phyloP scores from a whole-genome alignment of 2,888 invertebrate genomes.

The Phaedon cochleariae region DNA sequence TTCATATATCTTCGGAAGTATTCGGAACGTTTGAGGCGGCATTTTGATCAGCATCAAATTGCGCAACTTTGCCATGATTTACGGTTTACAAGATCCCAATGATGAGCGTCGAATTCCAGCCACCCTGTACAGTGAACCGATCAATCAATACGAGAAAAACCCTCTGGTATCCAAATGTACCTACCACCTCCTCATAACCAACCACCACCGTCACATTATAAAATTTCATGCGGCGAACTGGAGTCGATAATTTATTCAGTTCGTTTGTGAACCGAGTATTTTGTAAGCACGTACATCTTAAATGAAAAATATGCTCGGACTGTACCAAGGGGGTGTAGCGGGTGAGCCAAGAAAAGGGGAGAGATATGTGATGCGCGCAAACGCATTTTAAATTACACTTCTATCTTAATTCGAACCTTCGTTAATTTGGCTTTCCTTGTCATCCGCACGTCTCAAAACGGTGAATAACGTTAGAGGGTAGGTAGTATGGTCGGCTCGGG shows the following conservation, averaged over 20 bases:
- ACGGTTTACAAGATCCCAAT: too few species aligned
- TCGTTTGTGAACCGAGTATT: constrained; percentile 7
- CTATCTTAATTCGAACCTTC: constrained; percentile 57
- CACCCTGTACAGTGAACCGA: too few species aligned
- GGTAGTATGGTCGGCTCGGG: constrained; percentile 33
- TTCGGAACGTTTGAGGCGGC: too few species aligned
- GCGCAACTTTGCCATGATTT: too few species aligned
- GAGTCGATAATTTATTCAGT: constrained; percentile 12
- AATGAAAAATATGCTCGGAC: constrained; percentile 18
- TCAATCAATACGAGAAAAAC: too few species aligned
- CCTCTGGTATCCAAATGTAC: too few species aligned
- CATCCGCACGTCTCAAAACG: constrained; percentile 28
- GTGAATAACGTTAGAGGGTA: constrained; percentile 22
- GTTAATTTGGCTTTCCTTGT: constrained; percentile 50
- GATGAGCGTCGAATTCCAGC: too few species aligned
- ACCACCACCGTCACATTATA: constrained; percentile 4
- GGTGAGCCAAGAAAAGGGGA: constrained; percentile 23
- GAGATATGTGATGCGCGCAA: constrained; percentile 41
- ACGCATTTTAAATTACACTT: constrained; percentile 54
- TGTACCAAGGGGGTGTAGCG: constrained; percentile 1
- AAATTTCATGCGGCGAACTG: constrained; percentile 5
- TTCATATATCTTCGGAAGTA: too few species aligned
- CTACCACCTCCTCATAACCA: background rate
- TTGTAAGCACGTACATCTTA: constrained; percentile 17
- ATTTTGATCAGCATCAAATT: too few species aligned